A percentile compares a stretch with the other conserved stretches of the same genome.
Evolutionary conservation across 2,113 vertebrate genomes (phyloP).

Genomic region (Hypomesus transpacificus): DNA sequence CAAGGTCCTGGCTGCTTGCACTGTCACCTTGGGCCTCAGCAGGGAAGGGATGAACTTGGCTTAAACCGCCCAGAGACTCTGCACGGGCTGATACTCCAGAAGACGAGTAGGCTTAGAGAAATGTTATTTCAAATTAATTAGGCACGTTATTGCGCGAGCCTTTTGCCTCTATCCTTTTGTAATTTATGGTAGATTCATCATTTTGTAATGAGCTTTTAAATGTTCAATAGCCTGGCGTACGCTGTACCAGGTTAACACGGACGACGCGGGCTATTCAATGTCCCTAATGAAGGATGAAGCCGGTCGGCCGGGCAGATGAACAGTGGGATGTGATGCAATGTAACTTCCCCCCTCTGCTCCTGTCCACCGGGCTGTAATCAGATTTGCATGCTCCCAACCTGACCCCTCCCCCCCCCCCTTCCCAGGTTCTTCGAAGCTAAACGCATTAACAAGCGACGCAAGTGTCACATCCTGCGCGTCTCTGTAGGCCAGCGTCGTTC

Average conservation of each 20-base stretch:
- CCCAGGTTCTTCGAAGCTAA: neutral
- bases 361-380: neutral
- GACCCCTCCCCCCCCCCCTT: neutral
- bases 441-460: neutral
- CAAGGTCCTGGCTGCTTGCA: conserved; percentile 1
- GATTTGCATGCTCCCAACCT: neutral
- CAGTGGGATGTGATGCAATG: neutral
- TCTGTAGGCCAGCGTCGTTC: no score
- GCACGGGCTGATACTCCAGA: neutral
- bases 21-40: neutral
- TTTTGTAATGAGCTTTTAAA: no score
- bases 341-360: neutral
- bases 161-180: no score
- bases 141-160: no score
- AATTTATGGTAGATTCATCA: no score
- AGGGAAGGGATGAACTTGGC: neutral
- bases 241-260: no score
- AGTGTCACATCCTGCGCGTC: no score
- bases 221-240: no score
- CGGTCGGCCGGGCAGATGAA: neutral
- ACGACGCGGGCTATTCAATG: no score
- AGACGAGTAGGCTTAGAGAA: no score
- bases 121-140: no score
- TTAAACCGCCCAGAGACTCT: neutral
- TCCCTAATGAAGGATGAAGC: neutral